Percentiles rank a stretch among this genome's conserved stretches.
phyloP scores from a whole-genome alignment of 2,113 vertebrate species.

The Gymnorhina tibicen region DNA sequence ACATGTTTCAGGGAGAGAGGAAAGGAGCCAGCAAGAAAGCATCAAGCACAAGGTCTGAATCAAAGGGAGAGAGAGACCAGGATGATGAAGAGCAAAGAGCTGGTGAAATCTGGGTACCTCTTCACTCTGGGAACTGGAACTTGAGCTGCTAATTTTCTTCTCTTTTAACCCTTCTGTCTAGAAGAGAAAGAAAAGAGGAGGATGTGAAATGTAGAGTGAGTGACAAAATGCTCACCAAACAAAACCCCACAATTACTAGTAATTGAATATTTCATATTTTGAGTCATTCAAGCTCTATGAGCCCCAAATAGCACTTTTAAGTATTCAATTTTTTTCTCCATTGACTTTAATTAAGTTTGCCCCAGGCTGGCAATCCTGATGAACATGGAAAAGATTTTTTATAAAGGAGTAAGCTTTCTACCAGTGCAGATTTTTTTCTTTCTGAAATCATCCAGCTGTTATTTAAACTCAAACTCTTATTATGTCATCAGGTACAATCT shows the following conservation, averaged over 20 bases:
- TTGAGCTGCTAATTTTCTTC: neutral
- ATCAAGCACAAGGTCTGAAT: neutral
- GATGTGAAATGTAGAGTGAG: conserved; percentile 12
- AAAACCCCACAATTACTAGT: conserved; percentile 52
- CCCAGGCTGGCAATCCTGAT: conserved; percentile 68
- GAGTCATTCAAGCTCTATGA: conserved; percentile 71
- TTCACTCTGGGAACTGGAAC: neutral
- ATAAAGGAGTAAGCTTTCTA: conserved; percentile 48
- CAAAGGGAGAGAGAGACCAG: neutral
- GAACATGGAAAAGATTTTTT: conserved; percentile 60
- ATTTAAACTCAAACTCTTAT: conserved; percentile 66
- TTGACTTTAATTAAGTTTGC: conserved; percentile 79
- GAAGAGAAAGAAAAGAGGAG: neutral
- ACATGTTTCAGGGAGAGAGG: neutral
- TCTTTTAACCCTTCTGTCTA: neutral
- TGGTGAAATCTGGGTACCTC: neutral
- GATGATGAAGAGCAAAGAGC: too few species aligned
- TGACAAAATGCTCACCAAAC: conserved; percentile 52
- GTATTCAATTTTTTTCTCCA: conserved; percentile 78
- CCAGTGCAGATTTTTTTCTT: conserved; percentile 3
- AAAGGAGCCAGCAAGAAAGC: neutral
- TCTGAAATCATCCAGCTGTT: conserved; percentile 53
- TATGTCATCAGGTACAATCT: conserved; percentile 59
- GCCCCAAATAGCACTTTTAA: conserved; percentile 66
- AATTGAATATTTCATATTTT: conserved; percentile 73